phyloP scores from a whole-genome alignment of 2,797 vertebrate species.

The Manis crassicaudata region DNA sequence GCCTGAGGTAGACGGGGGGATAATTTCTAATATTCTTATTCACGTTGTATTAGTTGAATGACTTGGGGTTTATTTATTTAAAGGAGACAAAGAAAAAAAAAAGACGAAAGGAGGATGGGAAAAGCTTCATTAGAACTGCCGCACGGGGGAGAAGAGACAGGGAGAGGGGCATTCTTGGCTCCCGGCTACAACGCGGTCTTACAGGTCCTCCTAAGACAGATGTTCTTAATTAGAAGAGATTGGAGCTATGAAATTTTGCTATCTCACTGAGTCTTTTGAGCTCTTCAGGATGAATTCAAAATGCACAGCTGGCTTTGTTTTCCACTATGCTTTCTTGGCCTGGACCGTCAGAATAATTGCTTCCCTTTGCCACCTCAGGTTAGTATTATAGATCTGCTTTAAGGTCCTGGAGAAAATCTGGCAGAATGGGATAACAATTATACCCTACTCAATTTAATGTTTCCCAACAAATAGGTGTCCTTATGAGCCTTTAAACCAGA shows the following conservation, averaged over 20 bases:
- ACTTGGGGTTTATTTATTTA: not conserved
- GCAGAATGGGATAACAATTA: conserved; percentile 37
- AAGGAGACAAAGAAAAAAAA: not conserved
- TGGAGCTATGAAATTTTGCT: not conserved
- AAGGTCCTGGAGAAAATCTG: not conserved
- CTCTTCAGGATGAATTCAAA: not conserved
- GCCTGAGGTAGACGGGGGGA: not conserved
- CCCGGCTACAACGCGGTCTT: not conserved
- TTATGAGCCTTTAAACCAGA: not conserved
- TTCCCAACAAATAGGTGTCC: conserved; percentile 2
- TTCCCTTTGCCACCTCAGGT: not conserved
- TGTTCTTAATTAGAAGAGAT: not conserved
- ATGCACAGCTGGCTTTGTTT: not conserved
- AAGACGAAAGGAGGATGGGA: not conserved
- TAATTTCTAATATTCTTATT: not conserved
- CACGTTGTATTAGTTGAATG: not conserved
- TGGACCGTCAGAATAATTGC: not conserved
- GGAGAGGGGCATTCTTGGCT: not conserved
- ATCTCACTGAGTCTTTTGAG: not conserved
- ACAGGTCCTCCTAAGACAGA: not conserved
- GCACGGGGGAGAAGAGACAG: not conserved
- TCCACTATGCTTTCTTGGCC: not conserved
- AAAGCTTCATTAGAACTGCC: not conserved
- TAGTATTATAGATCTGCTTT: conserved; percentile 2
- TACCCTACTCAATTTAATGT: not conserved